phyloP scores from a whole-genome alignment of 2,113 vertebrate genomes.

The Prionailurus viverrinus region DNA sequence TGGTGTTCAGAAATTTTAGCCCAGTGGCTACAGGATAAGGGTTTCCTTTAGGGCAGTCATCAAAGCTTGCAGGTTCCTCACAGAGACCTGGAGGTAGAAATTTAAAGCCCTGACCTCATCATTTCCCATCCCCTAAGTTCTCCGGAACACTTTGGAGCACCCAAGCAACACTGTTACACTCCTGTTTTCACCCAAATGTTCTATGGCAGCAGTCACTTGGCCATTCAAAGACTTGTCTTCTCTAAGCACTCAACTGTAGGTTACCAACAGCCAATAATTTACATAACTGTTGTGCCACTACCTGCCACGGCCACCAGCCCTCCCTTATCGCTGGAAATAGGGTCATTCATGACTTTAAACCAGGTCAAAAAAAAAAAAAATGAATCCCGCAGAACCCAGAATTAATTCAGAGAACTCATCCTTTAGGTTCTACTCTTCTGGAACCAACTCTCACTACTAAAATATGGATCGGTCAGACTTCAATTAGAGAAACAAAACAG shows the following conservation, averaged over 20 bases:
- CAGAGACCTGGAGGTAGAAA: background rate
- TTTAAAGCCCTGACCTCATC: background rate
- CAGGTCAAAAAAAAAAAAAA: background rate
- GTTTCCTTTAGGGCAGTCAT: background rate
- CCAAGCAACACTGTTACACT: background rate
- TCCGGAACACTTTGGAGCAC: background rate
- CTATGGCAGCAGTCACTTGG: background rate
- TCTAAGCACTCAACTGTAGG: background rate
- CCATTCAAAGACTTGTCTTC: background rate
- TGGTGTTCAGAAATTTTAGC: background rate
- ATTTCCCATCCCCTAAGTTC: background rate
- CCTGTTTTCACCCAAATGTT: background rate
- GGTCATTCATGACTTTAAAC: background rate
- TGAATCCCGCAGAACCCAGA: background rate
- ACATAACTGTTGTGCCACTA: background rate
- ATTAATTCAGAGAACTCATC: background rate
- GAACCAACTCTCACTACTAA: background rate
- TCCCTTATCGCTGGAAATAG: background rate
- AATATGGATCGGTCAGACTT: background rate
- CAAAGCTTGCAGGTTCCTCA: background rate
- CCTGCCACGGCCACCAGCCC: background rate
- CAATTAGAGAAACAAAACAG: background rate
- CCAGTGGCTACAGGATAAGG: background rate
- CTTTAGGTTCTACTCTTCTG: background rate
- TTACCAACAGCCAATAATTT: background rate